phyloP scores from a whole-genome alignment of 2,797 vertebrate genomes.

The Hydrophis major region DNA sequence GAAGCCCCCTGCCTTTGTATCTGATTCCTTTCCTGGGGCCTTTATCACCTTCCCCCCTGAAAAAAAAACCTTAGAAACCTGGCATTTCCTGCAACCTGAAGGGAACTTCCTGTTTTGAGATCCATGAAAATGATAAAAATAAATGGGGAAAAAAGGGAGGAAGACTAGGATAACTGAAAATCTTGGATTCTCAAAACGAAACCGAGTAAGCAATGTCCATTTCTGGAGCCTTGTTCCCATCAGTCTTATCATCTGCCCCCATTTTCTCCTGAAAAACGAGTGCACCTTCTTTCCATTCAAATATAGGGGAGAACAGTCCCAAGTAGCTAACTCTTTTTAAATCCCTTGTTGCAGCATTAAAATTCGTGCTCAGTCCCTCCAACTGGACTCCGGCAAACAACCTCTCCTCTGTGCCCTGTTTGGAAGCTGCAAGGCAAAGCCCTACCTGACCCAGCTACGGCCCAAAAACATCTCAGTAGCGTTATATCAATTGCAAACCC shows the following conservation, averaged over 20 bases:
- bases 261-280: background rate
- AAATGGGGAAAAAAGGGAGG: background rate
- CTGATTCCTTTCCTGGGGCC: background rate
- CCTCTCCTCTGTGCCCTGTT: no score
- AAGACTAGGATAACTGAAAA: background rate
- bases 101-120: background rate
- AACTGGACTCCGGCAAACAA: background rate
- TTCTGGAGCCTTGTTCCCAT: background rate
- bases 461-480: background rate
- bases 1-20: rapidly evolving
- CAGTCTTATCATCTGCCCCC: background rate
- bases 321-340: background rate
- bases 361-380: background rate
- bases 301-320: background rate
- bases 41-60: background rate
- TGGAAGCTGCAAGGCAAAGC: background rate
- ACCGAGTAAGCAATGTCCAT: background rate
- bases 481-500: background rate
- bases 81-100: background rate
- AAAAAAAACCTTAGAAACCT: background rate
- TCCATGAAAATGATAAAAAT: background rate
- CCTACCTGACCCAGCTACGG: background rate
- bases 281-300: background rate
- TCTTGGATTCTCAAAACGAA: background rate
- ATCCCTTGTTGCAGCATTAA: background rate